These are phyloP conservation scores for Silurus glanis DNA, from an alignment of 2,113 vertebrate species.

Conservation along the genomic window DNA sequence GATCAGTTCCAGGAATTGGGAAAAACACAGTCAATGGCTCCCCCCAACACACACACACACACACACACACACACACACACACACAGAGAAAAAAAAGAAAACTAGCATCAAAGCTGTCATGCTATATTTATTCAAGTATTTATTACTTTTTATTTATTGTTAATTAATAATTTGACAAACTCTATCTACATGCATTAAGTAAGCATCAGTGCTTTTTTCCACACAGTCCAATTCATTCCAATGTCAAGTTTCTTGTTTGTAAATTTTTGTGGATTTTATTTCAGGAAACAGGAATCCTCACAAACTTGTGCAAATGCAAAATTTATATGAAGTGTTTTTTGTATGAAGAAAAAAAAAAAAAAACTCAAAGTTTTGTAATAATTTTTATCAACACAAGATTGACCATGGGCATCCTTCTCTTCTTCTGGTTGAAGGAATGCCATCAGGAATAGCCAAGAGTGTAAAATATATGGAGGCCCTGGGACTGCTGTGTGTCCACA, in stretches of 20 bases:
- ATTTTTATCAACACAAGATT: slow-evolving; percentile 95
- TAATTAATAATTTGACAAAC: slow-evolving; percentile 69
- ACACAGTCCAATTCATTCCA: slow-evolving; percentile 30
- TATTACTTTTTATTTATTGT: slow-evolving; percentile 72
- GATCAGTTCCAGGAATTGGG: slow-evolving; percentile 1
- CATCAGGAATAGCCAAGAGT: slow-evolving; percentile 22
- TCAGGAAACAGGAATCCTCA: slow-evolving; percentile 80
- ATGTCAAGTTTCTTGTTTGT: slow-evolving; percentile 63
- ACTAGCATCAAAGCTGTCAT: slow-evolving; percentile 66
- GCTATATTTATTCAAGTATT: slow-evolving; percentile 75
- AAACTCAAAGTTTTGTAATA: slow-evolving; percentile 90
- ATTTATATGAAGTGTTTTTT: slow-evolving; percentile 98
- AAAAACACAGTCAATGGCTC: slow-evolving; percentile 46
- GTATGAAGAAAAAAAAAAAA: slow-evolving; percentile 81
- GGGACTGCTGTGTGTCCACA: slow-evolving; percentile 29
- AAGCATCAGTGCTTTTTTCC: slow-evolving; percentile 48
- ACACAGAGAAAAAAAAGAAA: slow-evolving; percentile 25
- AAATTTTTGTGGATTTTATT: slow-evolving; percentile 77
- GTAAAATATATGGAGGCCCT: neutral
- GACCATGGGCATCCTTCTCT: slow-evolving; percentile 68
- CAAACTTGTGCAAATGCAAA: slow-evolving; percentile 96
- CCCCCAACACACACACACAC: neutral
- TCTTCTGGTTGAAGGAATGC: slow-evolving; percentile 30
- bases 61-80: neutral
- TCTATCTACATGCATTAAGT: slow-evolving; percentile 68